Evolutionary conservation across 2,797 vertebrate species (phyloP).

Genomic region (Catamblyrhynchus diadema): DNA sequence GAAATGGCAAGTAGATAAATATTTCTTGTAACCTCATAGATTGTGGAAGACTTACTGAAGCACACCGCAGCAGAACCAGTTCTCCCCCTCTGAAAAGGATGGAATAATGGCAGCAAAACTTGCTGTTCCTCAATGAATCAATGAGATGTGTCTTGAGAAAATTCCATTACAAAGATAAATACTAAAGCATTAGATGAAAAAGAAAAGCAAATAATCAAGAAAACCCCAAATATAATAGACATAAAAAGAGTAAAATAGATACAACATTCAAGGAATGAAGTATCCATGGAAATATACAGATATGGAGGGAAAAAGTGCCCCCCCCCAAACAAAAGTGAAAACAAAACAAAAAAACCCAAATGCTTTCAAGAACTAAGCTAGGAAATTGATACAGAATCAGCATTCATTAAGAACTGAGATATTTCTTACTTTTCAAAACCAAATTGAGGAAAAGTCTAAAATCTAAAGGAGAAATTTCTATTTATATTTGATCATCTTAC

Average conservation of each 20-base stretch:
- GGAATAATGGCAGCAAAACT: neutral
- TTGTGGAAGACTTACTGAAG: neutral
- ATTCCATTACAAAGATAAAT: neutral
- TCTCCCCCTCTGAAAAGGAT: neutral
- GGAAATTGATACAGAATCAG: neutral
- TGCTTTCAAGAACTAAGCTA: neutral
- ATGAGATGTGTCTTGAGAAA: neutral
- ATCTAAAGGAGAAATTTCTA: neutral
- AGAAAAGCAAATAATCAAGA: no score
- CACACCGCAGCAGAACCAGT: neutral
- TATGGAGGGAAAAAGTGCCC: neutral
- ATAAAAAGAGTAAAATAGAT: neutral
- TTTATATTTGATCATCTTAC: neutral
- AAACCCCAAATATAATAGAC: neutral
- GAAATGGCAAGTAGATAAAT: neutral
- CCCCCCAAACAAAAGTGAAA: rapidly evolving
- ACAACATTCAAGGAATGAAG: neutral
- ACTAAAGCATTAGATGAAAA: neutral
- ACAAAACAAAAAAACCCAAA: rapidly evolving
- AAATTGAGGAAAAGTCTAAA: neutral
- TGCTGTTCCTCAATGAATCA: neutral
- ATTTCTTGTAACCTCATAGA: neutral
- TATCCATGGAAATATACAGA: neutral
- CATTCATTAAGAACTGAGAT: neutral
- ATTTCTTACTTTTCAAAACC: neutral